These are phyloP conservation scores for Xestia c-nigrum DNA, from an alignment of 2,888 invertebrate species.

Conservation along the genomic window DNA sequence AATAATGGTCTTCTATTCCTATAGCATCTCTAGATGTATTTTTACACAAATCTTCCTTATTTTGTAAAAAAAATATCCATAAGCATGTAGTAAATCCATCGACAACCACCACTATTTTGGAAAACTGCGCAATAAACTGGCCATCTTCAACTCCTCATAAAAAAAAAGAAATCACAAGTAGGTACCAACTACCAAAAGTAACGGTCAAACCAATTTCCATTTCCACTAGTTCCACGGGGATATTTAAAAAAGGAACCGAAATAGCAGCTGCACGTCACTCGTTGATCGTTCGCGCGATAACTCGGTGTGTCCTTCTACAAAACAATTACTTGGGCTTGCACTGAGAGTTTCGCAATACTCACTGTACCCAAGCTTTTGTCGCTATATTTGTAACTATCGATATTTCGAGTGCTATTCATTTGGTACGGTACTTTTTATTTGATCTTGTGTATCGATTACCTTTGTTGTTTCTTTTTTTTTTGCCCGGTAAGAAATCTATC, in stretches of 20 bases:
- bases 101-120: background rate
- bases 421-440: constrained; percentile 47
- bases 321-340: constrained; percentile 85
- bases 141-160: background rate
- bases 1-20: no score
- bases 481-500: background rate
- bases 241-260: constrained; percentile 80
- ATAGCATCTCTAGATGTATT: no score
- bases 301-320: constrained; percentile 85
- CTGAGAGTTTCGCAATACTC: constrained; percentile 83
- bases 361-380: constrained; percentile 79
- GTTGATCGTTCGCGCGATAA: constrained; percentile 83
- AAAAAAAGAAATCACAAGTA: constrained; percentile 21
- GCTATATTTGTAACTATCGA: constrained; percentile 74
- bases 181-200: constrained; percentile 12
- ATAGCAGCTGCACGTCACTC: constrained; percentile 85
- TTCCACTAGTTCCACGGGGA: constrained; percentile 72
- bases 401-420: constrained; percentile 67
- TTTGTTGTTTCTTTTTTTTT: constrained; percentile 25
- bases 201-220: constrained; percentile 67
- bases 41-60: no score
- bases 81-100: background rate
- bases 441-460: constrained; percentile 61
- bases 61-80: background rate
- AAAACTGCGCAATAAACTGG: background rate